These are phyloP conservation scores for Synergus laeviventris DNA, from an alignment of 2,888 invertebrate species.

Conservation along the genomic window DNA sequence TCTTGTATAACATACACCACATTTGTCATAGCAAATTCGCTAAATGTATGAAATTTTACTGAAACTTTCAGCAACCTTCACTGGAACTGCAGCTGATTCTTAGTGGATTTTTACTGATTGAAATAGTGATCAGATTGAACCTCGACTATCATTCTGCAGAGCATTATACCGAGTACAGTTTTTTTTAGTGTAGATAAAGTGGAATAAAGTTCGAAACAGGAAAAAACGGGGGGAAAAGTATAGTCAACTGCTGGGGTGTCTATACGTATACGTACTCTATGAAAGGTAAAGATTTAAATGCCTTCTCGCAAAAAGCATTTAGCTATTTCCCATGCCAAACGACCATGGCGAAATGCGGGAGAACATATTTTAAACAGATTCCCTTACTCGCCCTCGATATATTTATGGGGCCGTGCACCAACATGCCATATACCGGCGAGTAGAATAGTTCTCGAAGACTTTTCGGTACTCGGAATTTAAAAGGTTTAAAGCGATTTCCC, in stretches of 20 bases:
- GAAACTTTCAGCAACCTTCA: too few relatives aligned
- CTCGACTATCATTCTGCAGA: too few relatives aligned
- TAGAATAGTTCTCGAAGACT: constrained; percentile 56
- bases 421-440: constrained; percentile 49
- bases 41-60: too few relatives aligned
- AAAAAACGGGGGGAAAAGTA: neutral
- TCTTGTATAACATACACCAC: too few relatives aligned
- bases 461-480: constrained; percentile 69
- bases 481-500: constrained; percentile 76
- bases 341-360: constrained; percentile 74
- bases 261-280: constrained; percentile 44
- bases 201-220: neutral
- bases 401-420: constrained; percentile 68
- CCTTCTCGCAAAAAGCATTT: constrained; percentile 76
- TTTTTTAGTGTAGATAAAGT: too few relatives aligned
- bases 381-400: constrained; percentile 71
- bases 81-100: too few relatives aligned
- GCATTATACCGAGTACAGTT: too few relatives aligned
- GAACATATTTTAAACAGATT: constrained; percentile 76
- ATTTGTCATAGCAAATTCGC: too few relatives aligned
- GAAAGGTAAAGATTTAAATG: constrained; percentile 75
- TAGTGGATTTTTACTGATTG: too few relatives aligned
- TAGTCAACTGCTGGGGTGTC: neutral
- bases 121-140: too few relatives aligned
- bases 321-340: constrained; percentile 76